Evolutionary conservation across 2,113 vertebrate species (phyloP).

Genomic region (Datnioides undecimradiatus): DNA sequence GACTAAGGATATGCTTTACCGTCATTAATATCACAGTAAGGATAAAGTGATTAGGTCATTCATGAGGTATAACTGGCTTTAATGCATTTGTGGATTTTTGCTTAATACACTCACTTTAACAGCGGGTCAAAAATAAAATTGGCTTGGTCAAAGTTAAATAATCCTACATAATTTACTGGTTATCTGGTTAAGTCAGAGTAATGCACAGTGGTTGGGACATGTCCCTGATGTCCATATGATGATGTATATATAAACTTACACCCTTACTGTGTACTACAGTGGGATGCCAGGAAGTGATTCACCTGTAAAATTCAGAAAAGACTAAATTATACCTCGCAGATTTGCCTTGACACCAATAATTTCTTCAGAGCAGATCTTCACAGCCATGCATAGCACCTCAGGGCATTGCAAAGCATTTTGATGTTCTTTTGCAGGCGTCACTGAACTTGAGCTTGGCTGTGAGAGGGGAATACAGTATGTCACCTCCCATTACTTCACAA

Average conservation of each 20-base stretch:
- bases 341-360: conserved; percentile 43
- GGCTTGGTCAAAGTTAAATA: too few relatives aligned
- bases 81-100: background rate
- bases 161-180: too few relatives aligned
- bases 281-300: background rate
- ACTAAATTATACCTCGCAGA: conserved; percentile 11
- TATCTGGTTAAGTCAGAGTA: too few relatives aligned
- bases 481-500: conserved; percentile 30
- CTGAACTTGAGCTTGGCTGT: conserved; percentile 38
- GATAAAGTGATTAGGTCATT: too few relatives aligned
- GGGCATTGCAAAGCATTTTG: conserved; percentile 40
- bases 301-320: background rate
- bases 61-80: too few relatives aligned
- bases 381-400: conserved; percentile 28
- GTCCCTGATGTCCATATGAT: too few relatives aligned
- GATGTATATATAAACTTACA: too few relatives aligned
- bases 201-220: too few relatives aligned
- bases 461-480: conserved; percentile 30
- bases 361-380: conserved; percentile 47
- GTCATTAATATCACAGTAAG: too few relatives aligned
- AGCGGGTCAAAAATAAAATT: too few relatives aligned
- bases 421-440: conserved; percentile 55
- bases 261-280: background rate
- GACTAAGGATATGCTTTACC: too few relatives aligned
- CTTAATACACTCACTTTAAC: background rate